A percentile compares a stretch with the other conserved stretches of the same genome.
Evolutionary conservation across 2,888 invertebrate genomes (phyloP).

Genomic region (Nymphalis polychloros): DNA sequence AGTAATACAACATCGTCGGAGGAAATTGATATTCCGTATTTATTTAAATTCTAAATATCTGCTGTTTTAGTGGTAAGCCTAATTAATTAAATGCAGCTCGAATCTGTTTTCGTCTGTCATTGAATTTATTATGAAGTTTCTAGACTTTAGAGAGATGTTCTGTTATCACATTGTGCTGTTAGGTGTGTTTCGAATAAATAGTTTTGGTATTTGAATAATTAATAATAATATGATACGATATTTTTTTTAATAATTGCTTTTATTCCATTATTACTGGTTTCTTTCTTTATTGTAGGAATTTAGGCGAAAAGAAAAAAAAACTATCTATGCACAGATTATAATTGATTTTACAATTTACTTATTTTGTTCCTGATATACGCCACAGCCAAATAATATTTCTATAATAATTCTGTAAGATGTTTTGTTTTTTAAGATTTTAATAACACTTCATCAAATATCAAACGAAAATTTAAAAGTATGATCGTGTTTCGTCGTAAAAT

Average conservation of each 20-base stretch:
- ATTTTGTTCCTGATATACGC: too few species aligned
- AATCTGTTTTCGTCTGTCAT: constrained; percentile 17
- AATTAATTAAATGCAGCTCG: constrained; percentile 24
- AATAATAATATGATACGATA: too few species aligned
- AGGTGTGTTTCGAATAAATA: background rate
- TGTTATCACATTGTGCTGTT: background rate
- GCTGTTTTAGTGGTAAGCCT: constrained; percentile 20
- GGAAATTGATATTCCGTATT: constrained; percentile 6
- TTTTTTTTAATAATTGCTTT: too few species aligned
- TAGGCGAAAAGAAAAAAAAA: too few species aligned
- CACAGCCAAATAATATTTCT: too few species aligned
- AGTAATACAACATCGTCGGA: background rate
- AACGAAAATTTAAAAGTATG: background rate
- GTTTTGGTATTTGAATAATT: background rate
- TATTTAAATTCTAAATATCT: constrained; percentile 17
- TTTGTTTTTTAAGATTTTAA: too few species aligned
- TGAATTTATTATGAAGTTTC: constrained; percentile 12
- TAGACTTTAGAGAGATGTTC: background rate
- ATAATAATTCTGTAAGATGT: too few species aligned
- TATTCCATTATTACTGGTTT: too few species aligned
- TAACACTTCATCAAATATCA: too few species aligned
- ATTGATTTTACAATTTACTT: too few species aligned
- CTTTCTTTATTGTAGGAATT: too few species aligned
- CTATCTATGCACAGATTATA: too few species aligned
- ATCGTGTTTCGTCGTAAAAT: constrained; percentile 7